These are phyloP conservation scores for Pogonophryne albipinna DNA, from an alignment of 2,797 vertebrate genomes.

Conservation along the genomic window DNA sequence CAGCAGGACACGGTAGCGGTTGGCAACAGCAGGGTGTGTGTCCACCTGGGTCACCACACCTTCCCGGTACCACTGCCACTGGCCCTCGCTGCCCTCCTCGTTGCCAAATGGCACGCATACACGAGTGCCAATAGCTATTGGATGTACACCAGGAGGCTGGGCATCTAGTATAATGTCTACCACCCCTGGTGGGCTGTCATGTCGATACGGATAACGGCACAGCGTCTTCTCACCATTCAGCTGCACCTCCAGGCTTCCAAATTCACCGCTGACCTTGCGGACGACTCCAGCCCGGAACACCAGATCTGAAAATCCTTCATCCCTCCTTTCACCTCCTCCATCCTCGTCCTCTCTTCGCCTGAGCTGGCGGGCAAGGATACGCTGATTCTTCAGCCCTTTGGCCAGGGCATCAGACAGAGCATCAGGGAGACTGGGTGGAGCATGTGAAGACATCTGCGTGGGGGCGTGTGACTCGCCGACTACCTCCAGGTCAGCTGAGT, in stretches of 20 bases:
- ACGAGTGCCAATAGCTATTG: slow-evolving; percentile 84
- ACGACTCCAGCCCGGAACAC: slow-evolving; percentile 89
- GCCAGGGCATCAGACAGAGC: slow-evolving; percentile 83
- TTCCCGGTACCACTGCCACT: slow-evolving; percentile 85
- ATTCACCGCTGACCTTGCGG: slow-evolving; percentile 87
- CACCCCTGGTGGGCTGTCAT: slow-evolving; percentile 68
- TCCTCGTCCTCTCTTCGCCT: slow-evolving; percentile 63
- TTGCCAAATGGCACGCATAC: slow-evolving; percentile 89
- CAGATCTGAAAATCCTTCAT: slow-evolving; percentile 42
- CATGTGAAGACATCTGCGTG: slow-evolving; percentile 36
- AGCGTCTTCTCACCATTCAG: slow-evolving; percentile 86
- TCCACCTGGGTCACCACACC: slow-evolving; percentile 90
- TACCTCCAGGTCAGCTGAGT: slow-evolving; percentile 87
- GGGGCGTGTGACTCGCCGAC: slow-evolving; percentile 46
- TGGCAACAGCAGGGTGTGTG: slow-evolving; percentile 86
- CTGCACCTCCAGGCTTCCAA: slow-evolving; percentile 88
- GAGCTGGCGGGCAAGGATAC: slow-evolving; percentile 86
- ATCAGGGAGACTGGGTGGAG: slow-evolving; percentile 66
- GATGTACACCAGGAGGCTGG: slow-evolving; percentile 83
- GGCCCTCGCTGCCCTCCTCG: slow-evolving; percentile 64
- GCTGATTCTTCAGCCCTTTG: slow-evolving; percentile 89
- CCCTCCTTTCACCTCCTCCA: slow-evolving; percentile 61
- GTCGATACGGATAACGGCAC: slow-evolving; percentile 83
- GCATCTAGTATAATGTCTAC: slow-evolving; percentile 90
- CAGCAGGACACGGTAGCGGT: slow-evolving; percentile 88